phyloP scores from a whole-genome alignment of 2,797 vertebrate species.

The Sternarchorhynchus goeldii region DNA sequence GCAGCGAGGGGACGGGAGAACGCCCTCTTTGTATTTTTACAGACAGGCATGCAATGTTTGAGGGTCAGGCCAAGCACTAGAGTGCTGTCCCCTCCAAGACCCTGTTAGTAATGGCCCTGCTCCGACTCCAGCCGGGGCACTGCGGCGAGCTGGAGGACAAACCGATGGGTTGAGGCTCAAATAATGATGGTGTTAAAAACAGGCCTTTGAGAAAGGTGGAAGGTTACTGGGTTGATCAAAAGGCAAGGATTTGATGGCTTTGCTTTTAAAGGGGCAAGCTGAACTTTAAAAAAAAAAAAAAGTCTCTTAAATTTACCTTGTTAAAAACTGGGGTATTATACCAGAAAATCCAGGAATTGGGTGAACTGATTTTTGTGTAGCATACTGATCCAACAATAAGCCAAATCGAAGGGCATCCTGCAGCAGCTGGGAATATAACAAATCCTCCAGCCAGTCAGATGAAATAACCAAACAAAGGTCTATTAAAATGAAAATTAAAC shows the following conservation, averaged over 20 bases:
- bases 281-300: conserved; percentile 70
- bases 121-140: conserved; percentile 62
- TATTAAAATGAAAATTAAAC: too few relatives aligned
- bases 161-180: conserved; percentile 65
- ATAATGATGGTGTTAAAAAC: conserved; percentile 71
- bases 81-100: conserved; percentile 64
- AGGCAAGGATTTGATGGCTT: conserved; percentile 65
- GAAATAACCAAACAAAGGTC: too few relatives aligned
- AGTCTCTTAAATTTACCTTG: conserved; percentile 67
- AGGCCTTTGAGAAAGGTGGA: conserved; percentile 61
- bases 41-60: conserved; percentile 60
- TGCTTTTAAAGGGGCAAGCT: conserved; percentile 62
- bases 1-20: conserved; percentile 46
- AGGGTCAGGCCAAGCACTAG: conserved; percentile 58
- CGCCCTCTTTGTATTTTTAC: conserved; percentile 67
- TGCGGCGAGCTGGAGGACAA: conserved; percentile 63
- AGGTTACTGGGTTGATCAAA: conserved; percentile 71
- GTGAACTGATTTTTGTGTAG: conserved; percentile 26
- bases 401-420: conserved; percentile 14
- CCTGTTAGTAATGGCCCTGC: conserved; percentile 66
- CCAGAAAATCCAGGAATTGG: conserved; percentile 42
- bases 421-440: background rate
- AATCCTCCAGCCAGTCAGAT: too few relatives aligned
- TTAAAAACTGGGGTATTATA: conserved; percentile 66
- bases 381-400: conserved; percentile 32